Base-by-base conservation (phyloP, 2,113 vertebrate genomes). In the Notothenia rossii region DNA sequence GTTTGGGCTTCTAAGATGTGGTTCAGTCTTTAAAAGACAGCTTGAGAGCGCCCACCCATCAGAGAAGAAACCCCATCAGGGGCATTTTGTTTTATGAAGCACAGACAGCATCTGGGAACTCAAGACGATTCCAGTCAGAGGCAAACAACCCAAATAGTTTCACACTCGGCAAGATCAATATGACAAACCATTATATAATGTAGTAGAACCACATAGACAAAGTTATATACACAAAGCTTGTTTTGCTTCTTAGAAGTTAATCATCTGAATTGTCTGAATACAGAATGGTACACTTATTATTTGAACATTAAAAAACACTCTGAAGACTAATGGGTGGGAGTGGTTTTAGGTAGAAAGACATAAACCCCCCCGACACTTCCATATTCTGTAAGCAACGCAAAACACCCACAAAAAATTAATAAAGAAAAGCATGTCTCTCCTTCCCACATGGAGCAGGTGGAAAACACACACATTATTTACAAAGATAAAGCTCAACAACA, bases 151-250 rank as follows among this genome's bases (percentile, higher is more conserved):
- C 33, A 78, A 71, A 84, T 40, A 75, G 58, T 83, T 66, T 82
- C 59, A 91, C 80, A 90, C 66, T 50, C 67, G 87, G 76, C 79
- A 88, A 82, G 66, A 91, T 89, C 92, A 93, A 91, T 77, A 83
- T 86, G 88, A 90, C 84, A 93, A 83, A 87, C 61, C 70, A 84
- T 86, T 81, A 92, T 82, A 88, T 64, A 64, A 48, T 79, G 71
- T 74, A 84, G 83, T 75, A 90, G 86, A 91, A 83, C 83, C 84
- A 92, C 77, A 66, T 54, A 87, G 72, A 93, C 86, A 75, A 71
- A 77, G 86, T 91, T 93, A 92, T 92, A 81, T 84, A 93, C 93
- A 94, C 82, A 73, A 76, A 85, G 75, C 84, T 83, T 60, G 51
- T 88, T 88, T 84, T 71, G 87, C 89, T 88, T 89, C 73, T 86